Evolutionary conservation across 2,888 invertebrate species (phyloP).

Genomic region (Pelosia muscerda): DNA sequence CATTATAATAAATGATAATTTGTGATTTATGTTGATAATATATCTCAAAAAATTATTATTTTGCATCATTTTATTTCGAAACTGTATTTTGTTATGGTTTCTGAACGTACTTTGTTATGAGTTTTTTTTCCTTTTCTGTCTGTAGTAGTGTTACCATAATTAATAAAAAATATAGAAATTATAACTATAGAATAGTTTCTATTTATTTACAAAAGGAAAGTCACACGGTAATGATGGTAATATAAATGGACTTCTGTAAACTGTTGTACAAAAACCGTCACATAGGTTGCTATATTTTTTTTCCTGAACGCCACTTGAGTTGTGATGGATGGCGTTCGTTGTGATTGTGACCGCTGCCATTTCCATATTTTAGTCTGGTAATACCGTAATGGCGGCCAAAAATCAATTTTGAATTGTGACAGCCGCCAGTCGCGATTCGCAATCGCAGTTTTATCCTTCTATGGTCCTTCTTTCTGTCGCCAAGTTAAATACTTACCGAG

Average conservation of each 20-base stretch:
- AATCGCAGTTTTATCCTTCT: conserved; percentile 38
- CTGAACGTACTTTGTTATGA: conserved; percentile 7
- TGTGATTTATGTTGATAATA: background rate
- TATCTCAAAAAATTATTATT: background rate
- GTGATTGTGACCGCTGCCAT: background rate
- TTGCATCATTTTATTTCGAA: background rate
- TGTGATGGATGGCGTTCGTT: no score
- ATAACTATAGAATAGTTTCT: no score
- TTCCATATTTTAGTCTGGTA: conserved; percentile 12
- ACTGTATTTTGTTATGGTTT: background rate
- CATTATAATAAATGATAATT: background rate
- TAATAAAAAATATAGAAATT: background rate
- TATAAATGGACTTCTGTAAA: background rate
- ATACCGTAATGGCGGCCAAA: conserved; percentile 76
- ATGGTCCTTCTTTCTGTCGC: no score
- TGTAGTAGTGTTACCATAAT: background rate
- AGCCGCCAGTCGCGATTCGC: conserved; percentile 45
- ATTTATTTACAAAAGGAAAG: no score
- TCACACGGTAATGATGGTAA: no score
- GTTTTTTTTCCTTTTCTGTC: background rate
- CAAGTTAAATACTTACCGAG: conserved; percentile 54
- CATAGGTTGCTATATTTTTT: no score
- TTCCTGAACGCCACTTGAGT: background rate
- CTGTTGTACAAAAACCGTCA: background rate
- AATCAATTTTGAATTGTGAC: conserved; percentile 84